Evolutionary conservation across 1,140 invertebrate genomes (phyloP), one percentile per base, ranked within the genome.

Genomic region (Ladona fulva): DNA sequence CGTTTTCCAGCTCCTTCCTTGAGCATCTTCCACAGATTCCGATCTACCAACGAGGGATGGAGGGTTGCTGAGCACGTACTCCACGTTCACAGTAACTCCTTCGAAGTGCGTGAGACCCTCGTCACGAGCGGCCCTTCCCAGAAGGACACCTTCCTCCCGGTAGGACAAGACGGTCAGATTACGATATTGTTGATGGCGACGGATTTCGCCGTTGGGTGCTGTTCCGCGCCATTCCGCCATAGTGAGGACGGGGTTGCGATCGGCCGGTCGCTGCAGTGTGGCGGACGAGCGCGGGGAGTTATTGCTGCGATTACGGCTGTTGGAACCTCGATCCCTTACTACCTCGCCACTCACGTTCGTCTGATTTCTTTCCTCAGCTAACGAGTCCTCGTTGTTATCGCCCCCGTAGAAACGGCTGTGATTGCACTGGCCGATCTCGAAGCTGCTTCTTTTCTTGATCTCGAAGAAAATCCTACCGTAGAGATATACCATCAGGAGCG

Each of bases 401-500:
- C 24, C 14, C 74, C 42, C 66, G 66, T 0, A 42, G 37, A 14
- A 74, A 74, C 78, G 74, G 16, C 74, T 74, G 77, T 78, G 77
- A 52, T 79, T 78, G 77, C 78, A 79, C 42, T 81, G 78, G 29
- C 79, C 81, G 42, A 86, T 80, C 77, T 87, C 86, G 76, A 87
- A 83, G 77, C 85, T 82, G 0, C 86, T 87, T 10, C 87, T 80
- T 77, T 86, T 85, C 37, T 86, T 83, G 24, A 89, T 89, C 78
- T 87, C 87, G 77, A 84, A 83, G 80, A 87, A 89, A 42, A 89
- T 88, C 80, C 86, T 84, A 12, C 83, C 85, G 79, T 90, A 89
- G 6, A 89, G 80, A 59, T 83, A 83, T 42, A 88, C 86, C 88
- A 90, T 89, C 5, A 88, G 81, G 19, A 86, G 80, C 74, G 89